phyloP scores from a whole-genome alignment of 2,113 vertebrate species.

The Boulengeromyrus knoepffleri region DNA sequence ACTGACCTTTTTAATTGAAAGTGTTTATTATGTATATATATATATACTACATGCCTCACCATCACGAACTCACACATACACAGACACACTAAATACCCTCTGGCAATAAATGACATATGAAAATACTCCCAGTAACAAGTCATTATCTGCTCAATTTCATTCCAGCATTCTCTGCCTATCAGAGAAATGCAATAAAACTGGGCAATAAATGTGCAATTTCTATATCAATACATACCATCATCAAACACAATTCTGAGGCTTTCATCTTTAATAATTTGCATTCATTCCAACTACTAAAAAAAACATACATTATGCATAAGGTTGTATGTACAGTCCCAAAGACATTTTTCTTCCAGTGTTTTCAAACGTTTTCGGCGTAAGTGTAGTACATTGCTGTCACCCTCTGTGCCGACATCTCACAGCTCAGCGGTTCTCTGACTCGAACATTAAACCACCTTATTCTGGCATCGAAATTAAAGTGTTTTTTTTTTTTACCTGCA shows the following conservation, averaged over 20 bases:
- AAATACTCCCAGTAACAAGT: not conserved
- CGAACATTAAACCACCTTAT: not conserved
- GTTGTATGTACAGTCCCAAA: not conserved
- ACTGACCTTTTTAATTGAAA: not conserved
- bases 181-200: not conserved
- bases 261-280: not conserved
- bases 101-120: not conserved
- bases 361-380: not conserved
- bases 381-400: not conserved
- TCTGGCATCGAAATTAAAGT: not conserved
- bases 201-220: not conserved
- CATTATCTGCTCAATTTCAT: not conserved
- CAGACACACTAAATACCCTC: not conserved
- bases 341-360: not conserved
- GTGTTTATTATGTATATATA: not conserved
- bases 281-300: not conserved
- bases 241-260: not conserved
- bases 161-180: not conserved
- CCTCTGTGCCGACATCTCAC: not conserved
- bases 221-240: not conserved
- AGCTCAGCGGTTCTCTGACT: not conserved
- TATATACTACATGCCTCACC: not conserved
- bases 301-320: not conserved
- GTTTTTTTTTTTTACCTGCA: constrained; percentile 57
- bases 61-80: not conserved